Conservation (phyloP, 2,797 vertebrate genomes). For the Coregonus suidteri region DNA sequence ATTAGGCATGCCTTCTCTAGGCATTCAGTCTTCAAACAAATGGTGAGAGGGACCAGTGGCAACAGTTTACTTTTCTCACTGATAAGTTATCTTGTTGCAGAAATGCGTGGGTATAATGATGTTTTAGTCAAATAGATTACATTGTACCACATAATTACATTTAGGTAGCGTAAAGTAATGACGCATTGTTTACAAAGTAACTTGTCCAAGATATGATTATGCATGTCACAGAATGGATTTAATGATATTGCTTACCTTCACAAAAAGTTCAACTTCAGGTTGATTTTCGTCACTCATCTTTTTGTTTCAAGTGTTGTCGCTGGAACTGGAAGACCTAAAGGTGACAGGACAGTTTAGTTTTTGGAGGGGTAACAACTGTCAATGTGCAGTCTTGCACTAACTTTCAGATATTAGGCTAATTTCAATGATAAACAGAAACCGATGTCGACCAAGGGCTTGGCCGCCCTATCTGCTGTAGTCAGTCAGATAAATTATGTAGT, state of each 20-base stretch:
- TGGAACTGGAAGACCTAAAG: not conserved
- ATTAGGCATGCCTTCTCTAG: not conserved
- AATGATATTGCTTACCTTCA: constrained; percentile 71
- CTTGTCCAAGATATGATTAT: not conserved
- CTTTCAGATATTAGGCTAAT: not conserved
- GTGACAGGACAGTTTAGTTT: not conserved
- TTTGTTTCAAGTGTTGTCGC: constrained; percentile 23
- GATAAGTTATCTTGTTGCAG: constrained; percentile 14
- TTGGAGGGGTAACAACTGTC: not conserved
- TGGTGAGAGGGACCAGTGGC: not conserved
- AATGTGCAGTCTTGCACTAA: not conserved
- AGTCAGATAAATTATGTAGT: not conserved
- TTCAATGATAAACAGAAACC: not conserved
- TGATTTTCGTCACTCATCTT: constrained; percentile 73
- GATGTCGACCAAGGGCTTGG: not conserved
- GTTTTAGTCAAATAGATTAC: constrained; percentile 8
- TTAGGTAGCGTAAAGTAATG: not conserved
- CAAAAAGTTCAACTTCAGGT: constrained; percentile 78
- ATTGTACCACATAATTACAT: not conserved
- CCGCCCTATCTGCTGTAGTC: not conserved
- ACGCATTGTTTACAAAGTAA: not conserved
- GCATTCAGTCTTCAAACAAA: constrained; percentile 1
- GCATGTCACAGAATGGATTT: constrained; percentile 11
- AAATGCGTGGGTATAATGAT: not conserved
- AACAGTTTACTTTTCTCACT: not conserved